Conservation (phyloP, 2,113 vertebrate genomes). For the Prolemur simus region DNA sequence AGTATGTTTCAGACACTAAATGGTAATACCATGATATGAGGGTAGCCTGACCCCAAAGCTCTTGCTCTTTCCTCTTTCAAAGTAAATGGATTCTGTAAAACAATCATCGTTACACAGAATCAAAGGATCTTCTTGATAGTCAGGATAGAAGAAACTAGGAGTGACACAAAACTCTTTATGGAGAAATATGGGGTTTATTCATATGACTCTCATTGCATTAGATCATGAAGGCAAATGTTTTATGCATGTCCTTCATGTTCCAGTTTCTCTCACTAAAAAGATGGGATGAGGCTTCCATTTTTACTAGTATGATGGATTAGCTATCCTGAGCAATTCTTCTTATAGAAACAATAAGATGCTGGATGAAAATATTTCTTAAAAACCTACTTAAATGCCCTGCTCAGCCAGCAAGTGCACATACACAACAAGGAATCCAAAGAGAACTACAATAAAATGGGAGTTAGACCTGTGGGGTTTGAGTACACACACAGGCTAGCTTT, state of each 20-base stretch:
- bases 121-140: background rate
- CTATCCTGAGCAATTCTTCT: background rate
- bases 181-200: background rate
- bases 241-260: background rate
- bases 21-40: too few relatives aligned
- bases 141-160: background rate
- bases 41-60: background rate
- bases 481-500: background rate
- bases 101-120: background rate
- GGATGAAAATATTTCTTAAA: background rate
- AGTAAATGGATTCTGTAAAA: constrained; percentile 1
- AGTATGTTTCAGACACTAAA: background rate
- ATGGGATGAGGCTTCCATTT: background rate
- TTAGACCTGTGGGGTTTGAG: background rate
- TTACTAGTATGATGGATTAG: background rate
- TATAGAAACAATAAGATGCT: background rate
- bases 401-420: background rate
- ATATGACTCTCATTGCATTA: background rate
- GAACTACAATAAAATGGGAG: background rate
- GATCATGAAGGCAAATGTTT: background rate
- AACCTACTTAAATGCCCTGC: background rate
- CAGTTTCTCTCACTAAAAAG: background rate
- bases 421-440: background rate
- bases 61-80: background rate
- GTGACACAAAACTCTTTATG: background rate